Evolutionary conservation across 2,797 vertebrate genomes (phyloP).

Genomic region (Oreortyx pictus): DNA sequence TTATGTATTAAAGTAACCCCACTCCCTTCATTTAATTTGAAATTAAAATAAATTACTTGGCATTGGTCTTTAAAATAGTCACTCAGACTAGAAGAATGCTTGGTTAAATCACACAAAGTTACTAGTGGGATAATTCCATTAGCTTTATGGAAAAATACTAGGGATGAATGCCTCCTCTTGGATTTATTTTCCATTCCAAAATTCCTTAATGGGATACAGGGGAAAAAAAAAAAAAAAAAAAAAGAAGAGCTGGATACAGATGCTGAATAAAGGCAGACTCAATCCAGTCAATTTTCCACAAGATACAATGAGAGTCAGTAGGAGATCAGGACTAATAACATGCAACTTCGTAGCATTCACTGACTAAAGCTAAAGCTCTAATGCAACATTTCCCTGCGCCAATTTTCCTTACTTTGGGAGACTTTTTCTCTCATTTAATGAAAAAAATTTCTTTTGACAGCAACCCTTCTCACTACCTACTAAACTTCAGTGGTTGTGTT

Average conservation of each 20-base stretch:
- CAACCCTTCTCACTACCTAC: not conserved
- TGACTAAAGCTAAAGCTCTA: slow-evolving; percentile 30
- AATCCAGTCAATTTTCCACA: not conserved
- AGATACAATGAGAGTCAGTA: slow-evolving; percentile 17
- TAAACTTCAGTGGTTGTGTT: not conserved
- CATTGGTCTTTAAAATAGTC: not conserved
- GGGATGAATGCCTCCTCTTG: slow-evolving; percentile 13
- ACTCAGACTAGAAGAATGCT: slow-evolving; percentile 21
- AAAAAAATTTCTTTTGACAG: slow-evolving; percentile 24
- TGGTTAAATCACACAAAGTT: not conserved
- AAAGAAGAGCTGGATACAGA: slow-evolving; percentile 40
- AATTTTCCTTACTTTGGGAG: slow-evolving; percentile 14
- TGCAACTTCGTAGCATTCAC: slow-evolving; percentile 15
- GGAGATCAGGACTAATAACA: slow-evolving; percentile 39
- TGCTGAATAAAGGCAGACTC: slow-evolving; percentile 32
- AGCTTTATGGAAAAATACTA: slow-evolving; percentile 29
- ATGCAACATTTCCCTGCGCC: not conserved
- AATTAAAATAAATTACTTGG: not conserved
- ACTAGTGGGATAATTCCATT: slow-evolving; percentile 27
- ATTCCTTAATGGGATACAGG: slow-evolving; percentile 55
- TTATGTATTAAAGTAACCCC: not conserved
- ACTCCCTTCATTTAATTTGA: not conserved
- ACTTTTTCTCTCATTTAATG: not conserved
- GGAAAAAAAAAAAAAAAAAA: not conserved
- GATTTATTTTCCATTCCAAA: slow-evolving; percentile 60